Conservation (phyloP, 2,797 vertebrate genomes). For the Hapalemur alaotrensis region DNA sequence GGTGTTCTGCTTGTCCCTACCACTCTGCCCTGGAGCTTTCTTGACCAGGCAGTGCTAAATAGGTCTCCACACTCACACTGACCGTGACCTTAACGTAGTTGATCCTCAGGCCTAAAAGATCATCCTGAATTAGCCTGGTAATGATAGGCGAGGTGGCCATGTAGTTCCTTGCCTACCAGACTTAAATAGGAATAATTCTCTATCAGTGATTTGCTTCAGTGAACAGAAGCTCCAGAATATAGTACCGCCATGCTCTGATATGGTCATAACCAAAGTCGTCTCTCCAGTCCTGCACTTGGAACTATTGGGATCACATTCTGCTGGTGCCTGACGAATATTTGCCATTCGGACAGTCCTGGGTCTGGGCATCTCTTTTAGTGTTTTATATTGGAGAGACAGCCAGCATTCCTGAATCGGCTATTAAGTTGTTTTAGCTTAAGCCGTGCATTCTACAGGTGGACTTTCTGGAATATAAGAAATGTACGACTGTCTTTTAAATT, state of each 20-base stretch:
- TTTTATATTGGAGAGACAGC: neutral
- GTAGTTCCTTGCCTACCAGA: neutral
- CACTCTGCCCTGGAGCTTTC: neutral
- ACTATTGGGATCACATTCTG: neutral
- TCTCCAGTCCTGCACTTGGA: neutral
- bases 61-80: neutral
- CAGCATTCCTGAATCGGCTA: neutral
- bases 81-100: neutral
- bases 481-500: neutral
- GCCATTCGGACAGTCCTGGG: neutral
- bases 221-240: constrained; percentile 2
- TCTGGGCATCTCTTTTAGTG: neutral
- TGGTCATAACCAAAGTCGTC: neutral
- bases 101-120: neutral
- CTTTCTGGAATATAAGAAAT: constrained; percentile 22
- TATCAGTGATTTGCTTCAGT: neutral
- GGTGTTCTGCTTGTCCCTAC: neutral
- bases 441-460: neutral
- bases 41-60: neutral
- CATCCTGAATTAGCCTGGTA: neutral
- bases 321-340: neutral
- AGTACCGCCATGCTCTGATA: neutral
- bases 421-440: constrained; percentile 37
- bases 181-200: neutral
- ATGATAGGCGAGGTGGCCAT: neutral